Evolutionary conservation across 2,113 vertebrate species (phyloP).

Genomic region (Chaetura pelagica): DNA sequence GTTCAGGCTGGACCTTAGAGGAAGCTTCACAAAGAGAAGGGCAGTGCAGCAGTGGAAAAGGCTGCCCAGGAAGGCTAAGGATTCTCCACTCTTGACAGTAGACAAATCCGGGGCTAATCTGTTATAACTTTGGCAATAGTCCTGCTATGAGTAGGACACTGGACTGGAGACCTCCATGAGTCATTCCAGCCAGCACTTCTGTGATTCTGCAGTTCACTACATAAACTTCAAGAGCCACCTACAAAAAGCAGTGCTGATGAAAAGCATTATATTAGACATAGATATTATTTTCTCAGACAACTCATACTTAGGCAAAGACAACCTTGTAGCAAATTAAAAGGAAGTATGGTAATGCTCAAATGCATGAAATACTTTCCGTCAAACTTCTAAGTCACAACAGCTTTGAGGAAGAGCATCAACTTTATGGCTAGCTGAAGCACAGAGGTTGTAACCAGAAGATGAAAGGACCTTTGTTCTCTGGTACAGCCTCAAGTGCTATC

Average conservation of each 20-base stretch:
- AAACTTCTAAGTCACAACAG: background rate
- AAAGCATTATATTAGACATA: background rate
- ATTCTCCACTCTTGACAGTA: background rate
- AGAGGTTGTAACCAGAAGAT: background rate
- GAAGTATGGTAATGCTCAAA: background rate
- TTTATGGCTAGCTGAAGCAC: constrained; percentile 5
- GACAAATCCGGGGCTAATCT: background rate
- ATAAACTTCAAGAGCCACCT: background rate
- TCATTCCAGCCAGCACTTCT: background rate
- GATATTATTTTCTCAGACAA: background rate
- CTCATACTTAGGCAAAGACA: background rate
- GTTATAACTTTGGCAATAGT: background rate
- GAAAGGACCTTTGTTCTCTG: constrained; percentile 25
- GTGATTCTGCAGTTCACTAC: background rate
- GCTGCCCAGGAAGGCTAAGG: background rate
- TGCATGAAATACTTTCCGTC: background rate
- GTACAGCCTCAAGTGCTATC: background rate
- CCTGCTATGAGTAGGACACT: background rate
- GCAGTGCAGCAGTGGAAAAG: background rate
- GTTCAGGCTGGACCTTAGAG: background rate
- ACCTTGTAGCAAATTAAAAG: background rate
- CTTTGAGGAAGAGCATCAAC: background rate
- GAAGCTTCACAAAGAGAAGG: background rate
- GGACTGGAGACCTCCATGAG: background rate
- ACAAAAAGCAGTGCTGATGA: background rate